phyloP scores from a whole-genome alignment of 1,140 invertebrate species.

The Homalodisca vitripennis region DNA sequence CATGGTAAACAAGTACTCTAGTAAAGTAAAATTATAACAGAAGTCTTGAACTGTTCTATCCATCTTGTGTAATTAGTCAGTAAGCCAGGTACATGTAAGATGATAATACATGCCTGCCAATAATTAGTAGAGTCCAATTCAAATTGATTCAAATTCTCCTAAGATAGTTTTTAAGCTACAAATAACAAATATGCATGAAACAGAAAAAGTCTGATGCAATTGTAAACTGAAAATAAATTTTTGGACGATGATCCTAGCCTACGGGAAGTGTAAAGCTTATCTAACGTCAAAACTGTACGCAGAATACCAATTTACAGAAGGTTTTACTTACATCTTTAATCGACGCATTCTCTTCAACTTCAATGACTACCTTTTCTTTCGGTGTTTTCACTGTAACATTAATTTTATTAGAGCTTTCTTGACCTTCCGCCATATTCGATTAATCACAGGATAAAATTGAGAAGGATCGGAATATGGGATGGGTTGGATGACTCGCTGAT shows the following conservation, averaged over 20 bases:
- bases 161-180: too few relatives aligned
- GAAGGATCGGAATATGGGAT: not conserved
- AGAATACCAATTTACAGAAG: not conserved
- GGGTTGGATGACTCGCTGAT: not conserved
- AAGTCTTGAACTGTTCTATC: too few relatives aligned
- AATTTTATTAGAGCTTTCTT: constrained; percentile 59
- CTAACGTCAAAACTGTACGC: not conserved
- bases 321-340: constrained; percentile 82
- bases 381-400: constrained; percentile 93
- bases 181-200: too few relatives aligned
- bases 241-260: not conserved
- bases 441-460: not conserved
- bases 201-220: not conserved
- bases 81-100: too few relatives aligned
- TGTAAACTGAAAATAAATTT: not conserved
- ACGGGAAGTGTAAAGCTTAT: not conserved
- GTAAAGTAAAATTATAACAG: too few relatives aligned
- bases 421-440: constrained; percentile 49
- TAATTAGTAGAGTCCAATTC: too few relatives aligned
- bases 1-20: too few relatives aligned
- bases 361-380: constrained; percentile 89
- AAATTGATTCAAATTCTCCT: too few relatives aligned
- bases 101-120: too few relatives aligned
- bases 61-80: too few relatives aligned
- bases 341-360: constrained; percentile 80